Conservation (phyloP, 2,888 invertebrate species). For the Noctua janthe region DNA sequence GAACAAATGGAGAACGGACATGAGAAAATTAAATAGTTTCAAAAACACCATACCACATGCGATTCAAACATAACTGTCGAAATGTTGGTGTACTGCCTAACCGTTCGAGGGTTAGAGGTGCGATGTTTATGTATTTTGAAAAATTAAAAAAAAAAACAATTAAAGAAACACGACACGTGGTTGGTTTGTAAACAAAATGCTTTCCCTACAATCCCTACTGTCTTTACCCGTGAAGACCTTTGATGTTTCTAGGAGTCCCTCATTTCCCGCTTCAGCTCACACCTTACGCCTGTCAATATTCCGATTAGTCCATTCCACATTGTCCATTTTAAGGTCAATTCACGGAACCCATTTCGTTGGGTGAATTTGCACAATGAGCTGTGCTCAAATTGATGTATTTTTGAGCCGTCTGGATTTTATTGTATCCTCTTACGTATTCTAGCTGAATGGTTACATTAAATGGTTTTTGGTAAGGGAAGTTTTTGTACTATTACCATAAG, state of each 20-base stretch:
- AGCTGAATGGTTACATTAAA: slow-evolving; percentile 24
- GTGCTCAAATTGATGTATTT: slow-evolving; percentile 58
- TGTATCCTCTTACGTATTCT: slow-evolving; percentile 56
- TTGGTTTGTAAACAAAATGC: neutral
- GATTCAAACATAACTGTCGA: neutral
- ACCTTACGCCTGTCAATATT: slow-evolving; percentile 32
- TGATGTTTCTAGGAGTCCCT: neutral
- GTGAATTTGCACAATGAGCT: slow-evolving; percentile 64
- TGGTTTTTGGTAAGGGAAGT: slow-evolving; percentile 35
- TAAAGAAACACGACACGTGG: neutral
- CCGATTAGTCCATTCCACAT: slow-evolving; percentile 63
- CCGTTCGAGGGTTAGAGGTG: neutral
- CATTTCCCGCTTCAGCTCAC: slow-evolving; percentile 28
- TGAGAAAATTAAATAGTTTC: neutral
- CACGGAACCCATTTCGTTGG: slow-evolving; percentile 54
- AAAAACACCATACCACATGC: neutral
- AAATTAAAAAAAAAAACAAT: neutral
- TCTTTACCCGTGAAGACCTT: neutral
- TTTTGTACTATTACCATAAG: slow-evolving; percentile 23
- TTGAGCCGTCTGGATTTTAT: slow-evolving; percentile 63
- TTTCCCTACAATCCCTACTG: neutral
- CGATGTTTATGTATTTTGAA: neutral
- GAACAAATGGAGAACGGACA: neutral
- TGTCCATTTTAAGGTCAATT: slow-evolving; percentile 71
- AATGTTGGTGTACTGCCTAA: neutral